Percentiles rank a stretch among this genome's conserved stretches.
These are phyloP conservation scores for Beris morrisii DNA, from an alignment of 2,888 invertebrate genomes.

Conservation along the genomic window DNA sequence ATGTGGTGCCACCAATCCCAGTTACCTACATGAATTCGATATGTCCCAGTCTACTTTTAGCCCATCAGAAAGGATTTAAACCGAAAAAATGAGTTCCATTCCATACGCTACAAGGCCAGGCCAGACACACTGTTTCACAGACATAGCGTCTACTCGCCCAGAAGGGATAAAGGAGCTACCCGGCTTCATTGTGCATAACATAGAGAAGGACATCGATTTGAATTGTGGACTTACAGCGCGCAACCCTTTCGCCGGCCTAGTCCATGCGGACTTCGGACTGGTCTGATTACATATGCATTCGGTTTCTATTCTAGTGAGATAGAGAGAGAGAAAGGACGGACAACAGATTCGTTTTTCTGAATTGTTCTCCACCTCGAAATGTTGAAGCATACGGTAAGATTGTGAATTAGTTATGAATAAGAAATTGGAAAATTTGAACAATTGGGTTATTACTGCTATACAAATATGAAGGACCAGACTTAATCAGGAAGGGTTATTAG, in stretches of 20 bases:
- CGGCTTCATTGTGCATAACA: not conserved
- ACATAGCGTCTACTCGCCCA: constrained; percentile 1
- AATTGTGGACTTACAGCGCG: constrained; percentile 24
- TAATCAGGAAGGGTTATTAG: not conserved
- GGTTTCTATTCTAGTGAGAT: constrained; percentile 27
- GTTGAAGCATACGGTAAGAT: constrained; percentile 1
- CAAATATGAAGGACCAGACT: not conserved
- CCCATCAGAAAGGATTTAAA: constrained; percentile 35
- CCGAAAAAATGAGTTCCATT: constrained; percentile 26
- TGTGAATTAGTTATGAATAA: constrained; percentile 43
- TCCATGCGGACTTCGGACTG: constrained; percentile 27
- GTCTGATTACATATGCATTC: constrained; percentile 37
- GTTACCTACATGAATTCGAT: constrained; percentile 33
- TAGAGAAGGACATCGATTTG: constrained; percentile 22
- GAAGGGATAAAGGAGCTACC: constrained; percentile 16
- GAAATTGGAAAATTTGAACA: constrained; percentile 42
- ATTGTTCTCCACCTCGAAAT: constrained; percentile 16
- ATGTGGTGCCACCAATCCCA: constrained; percentile 28
- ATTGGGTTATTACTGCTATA: constrained; percentile 35
- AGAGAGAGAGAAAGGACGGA: not conserved
- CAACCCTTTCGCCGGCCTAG: constrained; percentile 29
- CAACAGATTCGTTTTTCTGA: not conserved
- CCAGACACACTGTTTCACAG: constrained; percentile 22
- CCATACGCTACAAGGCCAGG: constrained; percentile 1
- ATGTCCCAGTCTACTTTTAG: constrained; percentile 32